phyloP scores from a whole-genome alignment of 2,888 invertebrate species.

The Dendrolimus pini region DNA sequence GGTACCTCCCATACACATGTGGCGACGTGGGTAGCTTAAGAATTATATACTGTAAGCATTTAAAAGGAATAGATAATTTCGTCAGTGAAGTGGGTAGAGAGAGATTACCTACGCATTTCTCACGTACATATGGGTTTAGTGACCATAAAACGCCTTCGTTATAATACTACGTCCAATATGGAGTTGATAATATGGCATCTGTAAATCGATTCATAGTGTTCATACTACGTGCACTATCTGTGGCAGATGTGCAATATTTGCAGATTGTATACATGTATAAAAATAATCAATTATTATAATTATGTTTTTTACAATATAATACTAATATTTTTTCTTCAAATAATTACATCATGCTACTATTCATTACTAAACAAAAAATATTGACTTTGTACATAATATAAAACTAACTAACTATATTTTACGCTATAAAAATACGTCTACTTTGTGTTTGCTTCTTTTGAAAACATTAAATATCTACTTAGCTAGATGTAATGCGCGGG shows the following conservation, averaged over 20 bases:
- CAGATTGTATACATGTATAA: no score
- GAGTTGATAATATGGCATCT: conserved; percentile 10
- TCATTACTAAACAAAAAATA: no score
- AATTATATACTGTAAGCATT: not conserved
- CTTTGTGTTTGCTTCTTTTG: not conserved
- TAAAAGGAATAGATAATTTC: not conserved
- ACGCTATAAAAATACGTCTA: no score
- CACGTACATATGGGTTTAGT: conserved; percentile 18
- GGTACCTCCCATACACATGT: no score
- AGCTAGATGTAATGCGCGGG: conserved; percentile 19
- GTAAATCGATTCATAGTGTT: conserved; percentile 17
- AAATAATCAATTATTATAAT: no score
- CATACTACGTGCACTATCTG: conserved; percentile 17
- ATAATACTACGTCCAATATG: conserved; percentile 3
- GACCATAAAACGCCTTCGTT: conserved; percentile 16
- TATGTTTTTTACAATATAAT: no score
- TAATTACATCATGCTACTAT: no score
- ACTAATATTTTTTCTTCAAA: no score
- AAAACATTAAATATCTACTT: not conserved
- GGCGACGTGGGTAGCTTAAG: not conserved
- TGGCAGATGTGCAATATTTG: no score
- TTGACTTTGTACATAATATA: no score
- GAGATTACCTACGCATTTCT: conserved; percentile 32
- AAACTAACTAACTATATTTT: no score
- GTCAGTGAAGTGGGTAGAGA: conserved; percentile 20